Evolutionary conservation across 2,888 invertebrate species (phyloP), one percentile per base, ranked within the genome.

Genomic region (Coremacera marginata): DNA sequence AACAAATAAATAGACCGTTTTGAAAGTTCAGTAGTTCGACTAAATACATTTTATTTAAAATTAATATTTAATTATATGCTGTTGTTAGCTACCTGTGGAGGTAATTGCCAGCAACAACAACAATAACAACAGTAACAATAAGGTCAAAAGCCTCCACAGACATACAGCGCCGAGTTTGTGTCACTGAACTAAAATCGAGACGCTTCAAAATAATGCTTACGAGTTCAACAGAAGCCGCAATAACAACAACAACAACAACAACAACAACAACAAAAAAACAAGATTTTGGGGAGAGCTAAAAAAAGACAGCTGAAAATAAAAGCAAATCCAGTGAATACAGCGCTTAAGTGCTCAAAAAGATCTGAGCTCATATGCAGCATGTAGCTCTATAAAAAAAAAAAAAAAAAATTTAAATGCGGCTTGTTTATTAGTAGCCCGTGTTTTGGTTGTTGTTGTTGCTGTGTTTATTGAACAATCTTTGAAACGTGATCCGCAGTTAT

Each of bases 401-500:
- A 37, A 37, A 5, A 37, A 37, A 5, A 44, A 44, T 25, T 16
- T 27, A 60, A 25, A 22, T 22, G 55, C 8, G 19, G 60, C 27
- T 60, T 14, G 27, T 31, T 31, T 31, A 27, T 60, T 31, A 22
- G 19, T 25, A 25, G 60, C 27, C 27, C 27, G 14, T 60, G 60
- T 25, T 60, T 25, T 25, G 25, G 60, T 60, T 60, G 60, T 60
- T 60, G 60, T 60, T 60, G 16, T 3, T 60, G 60, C 5, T 27
- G 60, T 22, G 25, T 11, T 60, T 60, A 31, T 19, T 60, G 44
- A 44, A 44, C 44, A 44, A 44, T 44, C 22, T 49, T 27, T 68
- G 68, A 68, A 68, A 68, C 68, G 68, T 68, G 68, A 68, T 49
- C 68, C 19, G 51, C 22, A 51, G 49, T 68, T 68, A 51, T 51